phyloP scores from a whole-genome alignment of 2,113 vertebrate species.

The Catharus fuscescens region DNA sequence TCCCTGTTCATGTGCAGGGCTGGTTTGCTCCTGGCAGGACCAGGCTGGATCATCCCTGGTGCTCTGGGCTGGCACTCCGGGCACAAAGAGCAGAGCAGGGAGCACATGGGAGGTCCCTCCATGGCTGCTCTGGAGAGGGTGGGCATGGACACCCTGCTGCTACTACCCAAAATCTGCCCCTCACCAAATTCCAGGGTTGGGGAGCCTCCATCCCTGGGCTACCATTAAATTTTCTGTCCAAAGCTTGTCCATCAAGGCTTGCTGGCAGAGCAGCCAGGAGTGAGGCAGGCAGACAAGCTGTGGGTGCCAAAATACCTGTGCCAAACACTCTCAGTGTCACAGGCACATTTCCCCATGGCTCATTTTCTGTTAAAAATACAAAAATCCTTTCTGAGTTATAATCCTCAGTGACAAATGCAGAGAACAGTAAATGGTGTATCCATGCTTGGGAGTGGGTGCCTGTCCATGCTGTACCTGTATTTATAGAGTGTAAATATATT shows the following conservation, averaged over 20 bases:
- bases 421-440: background rate
- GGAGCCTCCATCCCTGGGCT: background rate
- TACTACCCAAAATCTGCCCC: background rate
- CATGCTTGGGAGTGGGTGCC: rapidly evolving
- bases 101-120: background rate
- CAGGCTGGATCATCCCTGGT: background rate
- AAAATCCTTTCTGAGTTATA: background rate
- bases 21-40: background rate
- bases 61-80: background rate
- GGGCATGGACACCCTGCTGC: background rate
- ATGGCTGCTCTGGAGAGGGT: background rate
- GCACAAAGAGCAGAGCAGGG: background rate
- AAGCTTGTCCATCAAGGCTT: background rate
- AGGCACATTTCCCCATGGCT: rapidly evolving
- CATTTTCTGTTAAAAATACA: background rate
- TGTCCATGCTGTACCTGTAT: background rate
- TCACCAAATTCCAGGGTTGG: rapidly evolving
- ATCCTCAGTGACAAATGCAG: background rate
- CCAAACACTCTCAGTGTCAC: background rate
- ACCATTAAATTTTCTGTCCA: background rate
- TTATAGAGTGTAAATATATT: too few species aligned
- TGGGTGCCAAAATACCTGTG: background rate
- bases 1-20: background rate
- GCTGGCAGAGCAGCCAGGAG: background rate
- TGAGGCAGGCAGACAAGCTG: background rate